Percentiles rank a stretch among this genome's conserved stretches.
Evolutionary conservation across 1,140 invertebrate species (phyloP).

Genomic region (Nephotettix cincticeps): DNA sequence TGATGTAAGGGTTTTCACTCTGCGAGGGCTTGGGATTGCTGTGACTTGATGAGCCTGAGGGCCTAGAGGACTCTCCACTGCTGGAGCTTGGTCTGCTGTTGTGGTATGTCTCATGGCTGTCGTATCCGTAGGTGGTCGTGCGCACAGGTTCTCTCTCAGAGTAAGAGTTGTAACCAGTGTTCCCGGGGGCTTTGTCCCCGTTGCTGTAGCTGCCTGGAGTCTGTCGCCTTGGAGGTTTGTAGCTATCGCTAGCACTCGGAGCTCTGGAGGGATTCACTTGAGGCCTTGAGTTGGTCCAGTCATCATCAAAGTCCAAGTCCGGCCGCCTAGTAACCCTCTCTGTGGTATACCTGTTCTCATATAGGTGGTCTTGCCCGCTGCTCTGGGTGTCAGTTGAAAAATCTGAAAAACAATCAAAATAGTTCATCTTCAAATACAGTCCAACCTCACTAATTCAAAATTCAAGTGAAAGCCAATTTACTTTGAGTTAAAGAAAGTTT

Average conservation of each 20-base stretch:
- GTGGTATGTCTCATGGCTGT: conserved; percentile 16
- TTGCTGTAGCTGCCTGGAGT: neutral
- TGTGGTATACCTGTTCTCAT: neutral
- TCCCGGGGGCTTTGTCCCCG: too few relatives aligned
- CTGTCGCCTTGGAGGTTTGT: neutral
- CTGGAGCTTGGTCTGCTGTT: neutral
- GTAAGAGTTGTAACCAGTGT: too few relatives aligned
- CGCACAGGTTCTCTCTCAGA: neutral
- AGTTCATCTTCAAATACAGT: too few relatives aligned
- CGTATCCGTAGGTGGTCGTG: neutral
- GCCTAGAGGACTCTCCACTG: neutral
- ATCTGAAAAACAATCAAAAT: too few relatives aligned
- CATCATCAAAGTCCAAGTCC: conserved; percentile 8
- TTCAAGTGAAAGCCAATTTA: too few relatives aligned
- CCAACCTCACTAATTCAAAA: too few relatives aligned
- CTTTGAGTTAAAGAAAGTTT: too few relatives aligned
- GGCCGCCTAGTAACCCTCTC: neutral
- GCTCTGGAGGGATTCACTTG: neutral
- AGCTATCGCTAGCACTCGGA: neutral
- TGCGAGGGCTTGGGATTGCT: neutral
- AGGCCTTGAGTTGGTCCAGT: conserved; percentile 3
- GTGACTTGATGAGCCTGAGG: neutral
- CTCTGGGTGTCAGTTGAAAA: neutral
- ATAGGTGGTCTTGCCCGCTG: neutral
- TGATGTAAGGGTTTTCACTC: neutral